phyloP scores from a whole-genome alignment of 2,888 invertebrate species.

The Leucophora obtusa region DNA sequence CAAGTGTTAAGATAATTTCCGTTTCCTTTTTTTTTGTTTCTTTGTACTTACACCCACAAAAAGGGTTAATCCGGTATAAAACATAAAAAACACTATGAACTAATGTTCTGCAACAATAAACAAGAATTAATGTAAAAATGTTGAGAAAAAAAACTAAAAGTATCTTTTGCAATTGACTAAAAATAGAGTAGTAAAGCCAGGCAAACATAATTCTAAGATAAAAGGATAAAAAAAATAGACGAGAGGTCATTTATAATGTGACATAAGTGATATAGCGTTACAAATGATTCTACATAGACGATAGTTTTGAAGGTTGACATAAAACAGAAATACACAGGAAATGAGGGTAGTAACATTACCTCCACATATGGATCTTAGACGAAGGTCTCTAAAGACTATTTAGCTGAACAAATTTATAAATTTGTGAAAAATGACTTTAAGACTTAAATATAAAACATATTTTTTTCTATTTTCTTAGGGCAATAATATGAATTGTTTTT shows the following conservation, averaged over 20 bases:
- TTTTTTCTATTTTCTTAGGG: conserved; percentile 14
- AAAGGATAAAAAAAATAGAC: conserved; percentile 49
- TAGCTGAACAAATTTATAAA: conserved; percentile 25
- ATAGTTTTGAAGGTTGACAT: neutral
- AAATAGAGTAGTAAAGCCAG: neutral
- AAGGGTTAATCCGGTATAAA: conserved; percentile 57
- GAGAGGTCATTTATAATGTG: conserved; percentile 62
- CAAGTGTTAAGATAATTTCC: conserved; percentile 64
- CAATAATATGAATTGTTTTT: conserved; percentile 5
- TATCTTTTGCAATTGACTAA: conserved; percentile 12
- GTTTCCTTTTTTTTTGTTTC: conserved; percentile 51
- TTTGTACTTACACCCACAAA: neutral
- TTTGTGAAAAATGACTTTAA: conserved; percentile 61
- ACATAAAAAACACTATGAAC: conserved; percentile 41
- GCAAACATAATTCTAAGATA: conserved; percentile 47
- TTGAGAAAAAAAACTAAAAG: neutral
- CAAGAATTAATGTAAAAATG: conserved; percentile 40
- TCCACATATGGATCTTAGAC: neutral
- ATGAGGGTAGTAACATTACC: conserved; percentile 31
- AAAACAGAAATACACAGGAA: conserved; percentile 25
- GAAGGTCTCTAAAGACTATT: conserved; percentile 53
- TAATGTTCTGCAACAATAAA: conserved; percentile 57
- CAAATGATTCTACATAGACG: conserved; percentile 46
- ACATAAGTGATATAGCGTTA: conserved; percentile 58
- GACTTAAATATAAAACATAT: conserved; percentile 35